These are phyloP conservation scores for Mus spicilegus DNA, from an alignment of 2,113 vertebrate species.

Conservation along the genomic window DNA sequence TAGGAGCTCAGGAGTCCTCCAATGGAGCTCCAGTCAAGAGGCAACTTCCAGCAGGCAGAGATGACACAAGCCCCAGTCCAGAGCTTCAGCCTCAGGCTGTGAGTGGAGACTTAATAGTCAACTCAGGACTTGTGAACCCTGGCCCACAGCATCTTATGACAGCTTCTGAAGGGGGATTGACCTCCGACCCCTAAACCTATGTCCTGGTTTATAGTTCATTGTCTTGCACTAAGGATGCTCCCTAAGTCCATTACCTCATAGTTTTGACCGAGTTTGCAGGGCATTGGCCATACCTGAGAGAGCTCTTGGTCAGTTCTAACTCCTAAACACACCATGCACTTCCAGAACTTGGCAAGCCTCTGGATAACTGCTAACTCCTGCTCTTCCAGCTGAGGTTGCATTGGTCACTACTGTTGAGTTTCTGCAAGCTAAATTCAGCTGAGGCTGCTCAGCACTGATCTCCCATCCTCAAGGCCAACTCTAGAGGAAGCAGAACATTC, in stretches of 20 bases:
- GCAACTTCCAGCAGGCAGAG: no score
- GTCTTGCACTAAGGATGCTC: not conserved
- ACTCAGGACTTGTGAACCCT: not conserved
- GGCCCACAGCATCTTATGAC: not conserved
- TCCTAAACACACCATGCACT: not conserved
- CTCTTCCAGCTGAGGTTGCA: not conserved
- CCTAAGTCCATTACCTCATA: not conserved
- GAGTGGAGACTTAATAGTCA: no score
- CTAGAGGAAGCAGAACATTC: not conserved
- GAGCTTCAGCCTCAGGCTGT: not conserved
- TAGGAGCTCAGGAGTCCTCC: not conserved
- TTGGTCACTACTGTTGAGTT: not conserved
- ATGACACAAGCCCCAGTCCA: fast-evolving
- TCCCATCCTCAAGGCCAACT: not conserved
- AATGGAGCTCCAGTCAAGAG: not conserved
- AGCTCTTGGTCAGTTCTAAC: fast-evolving
- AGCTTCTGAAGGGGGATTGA: not conserved
- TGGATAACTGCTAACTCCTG: not conserved
- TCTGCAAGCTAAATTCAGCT: not conserved
- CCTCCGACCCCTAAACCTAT: not conserved
- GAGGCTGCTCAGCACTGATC: not conserved
- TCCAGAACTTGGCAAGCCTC: not conserved
- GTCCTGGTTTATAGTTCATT: not conserved
- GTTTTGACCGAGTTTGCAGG: not conserved
- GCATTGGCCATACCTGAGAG: not conserved